Percentiles rank a stretch among this genome's conserved stretches.
Conservation (phyloP, 1,140 invertebrate species). For the Temnothorax nylanderi region DNA sequence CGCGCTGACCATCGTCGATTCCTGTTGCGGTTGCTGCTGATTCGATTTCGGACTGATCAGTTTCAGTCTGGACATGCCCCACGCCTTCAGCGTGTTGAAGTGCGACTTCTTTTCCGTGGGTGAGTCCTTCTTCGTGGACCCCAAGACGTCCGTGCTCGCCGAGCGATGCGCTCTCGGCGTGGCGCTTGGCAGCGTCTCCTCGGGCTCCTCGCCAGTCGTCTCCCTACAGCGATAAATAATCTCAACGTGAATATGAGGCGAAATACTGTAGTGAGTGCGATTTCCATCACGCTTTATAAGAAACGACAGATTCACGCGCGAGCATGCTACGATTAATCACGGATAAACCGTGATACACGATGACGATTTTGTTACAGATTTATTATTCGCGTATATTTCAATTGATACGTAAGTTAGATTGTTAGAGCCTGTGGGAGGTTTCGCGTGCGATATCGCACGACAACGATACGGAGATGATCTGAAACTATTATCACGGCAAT, state of each 20-base stretch:
- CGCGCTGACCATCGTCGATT: constrained; percentile 78
- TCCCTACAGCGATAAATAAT: constrained; percentile 83
- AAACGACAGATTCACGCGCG: neutral
- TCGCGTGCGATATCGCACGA: neutral
- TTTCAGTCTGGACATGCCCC: constrained; percentile 92
- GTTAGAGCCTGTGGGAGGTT: neutral
- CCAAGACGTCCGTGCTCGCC: constrained; percentile 86
- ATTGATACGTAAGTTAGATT: constrained; percentile 26
- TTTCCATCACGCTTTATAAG: neutral
- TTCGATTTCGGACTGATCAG: constrained; percentile 88
- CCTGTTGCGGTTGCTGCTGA: constrained; percentile 80
- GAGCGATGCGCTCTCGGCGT: constrained; percentile 89
- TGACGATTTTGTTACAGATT: constrained; percentile 26
- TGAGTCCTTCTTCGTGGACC: constrained; percentile 86
- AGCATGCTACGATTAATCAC: constrained; percentile 15
- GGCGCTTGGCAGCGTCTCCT: constrained; percentile 84
- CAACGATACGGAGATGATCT: constrained; percentile 29
- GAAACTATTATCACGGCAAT: constrained; percentile 33
- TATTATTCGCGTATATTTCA: constrained; percentile 26
- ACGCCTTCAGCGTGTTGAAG: constrained; percentile 93
- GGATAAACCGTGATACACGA: neutral
- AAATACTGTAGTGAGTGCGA: neutral
- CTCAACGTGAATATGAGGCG: constrained; percentile 4
- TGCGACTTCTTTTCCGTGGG: constrained; percentile 90
- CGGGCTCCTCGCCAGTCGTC: constrained; percentile 87